phyloP scores from a whole-genome alignment of 2,113 vertebrate species.

The Telmatochromis sp. region DNA sequence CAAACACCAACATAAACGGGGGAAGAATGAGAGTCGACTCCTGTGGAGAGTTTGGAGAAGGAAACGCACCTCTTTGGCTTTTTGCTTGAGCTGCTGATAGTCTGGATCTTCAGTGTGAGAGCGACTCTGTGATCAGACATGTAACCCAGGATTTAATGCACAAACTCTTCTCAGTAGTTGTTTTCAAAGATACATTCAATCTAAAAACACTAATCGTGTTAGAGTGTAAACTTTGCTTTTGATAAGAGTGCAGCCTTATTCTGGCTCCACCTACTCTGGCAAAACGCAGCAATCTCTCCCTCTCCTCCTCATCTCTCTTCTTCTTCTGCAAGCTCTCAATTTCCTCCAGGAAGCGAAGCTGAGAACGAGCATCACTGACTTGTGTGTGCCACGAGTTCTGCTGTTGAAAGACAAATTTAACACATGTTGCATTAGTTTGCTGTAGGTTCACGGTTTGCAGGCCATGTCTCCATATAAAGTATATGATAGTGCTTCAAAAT shows the following conservation, averaged over 20 bases:
- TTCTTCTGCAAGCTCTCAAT: slow-evolving; percentile 83
- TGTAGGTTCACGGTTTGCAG: fast-evolving
- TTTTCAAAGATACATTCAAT: background rate
- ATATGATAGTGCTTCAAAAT: background rate
- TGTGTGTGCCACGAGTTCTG: slow-evolving; percentile 71
- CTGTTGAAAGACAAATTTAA: slow-evolving; percentile 44
- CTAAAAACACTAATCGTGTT: background rate
- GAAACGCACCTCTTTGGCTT: slow-evolving; percentile 78
- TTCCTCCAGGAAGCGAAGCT: slow-evolving; percentile 89
- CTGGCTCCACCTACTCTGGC: slow-evolving; percentile 72
- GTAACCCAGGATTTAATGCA: background rate
- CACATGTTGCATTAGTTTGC: background rate
- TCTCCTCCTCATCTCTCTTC: slow-evolving; percentile 81
- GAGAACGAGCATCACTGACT: slow-evolving; percentile 80
- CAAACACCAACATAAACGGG: background rate
- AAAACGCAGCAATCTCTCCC: slow-evolving; percentile 77
- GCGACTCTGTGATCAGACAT: slow-evolving; percentile 75
- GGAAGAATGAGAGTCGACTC: background rate
- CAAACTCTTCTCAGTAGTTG: background rate
- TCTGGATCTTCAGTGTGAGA: slow-evolving; percentile 86
- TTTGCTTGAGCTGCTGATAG: slow-evolving; percentile 87
- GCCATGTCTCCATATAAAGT: background rate
- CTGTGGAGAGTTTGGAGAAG: background rate
- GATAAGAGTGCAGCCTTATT: background rate
- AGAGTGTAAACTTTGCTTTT: background rate